phyloP scores from a whole-genome alignment of 2,113 vertebrate species.

The Tachysurus fulvidraco region DNA sequence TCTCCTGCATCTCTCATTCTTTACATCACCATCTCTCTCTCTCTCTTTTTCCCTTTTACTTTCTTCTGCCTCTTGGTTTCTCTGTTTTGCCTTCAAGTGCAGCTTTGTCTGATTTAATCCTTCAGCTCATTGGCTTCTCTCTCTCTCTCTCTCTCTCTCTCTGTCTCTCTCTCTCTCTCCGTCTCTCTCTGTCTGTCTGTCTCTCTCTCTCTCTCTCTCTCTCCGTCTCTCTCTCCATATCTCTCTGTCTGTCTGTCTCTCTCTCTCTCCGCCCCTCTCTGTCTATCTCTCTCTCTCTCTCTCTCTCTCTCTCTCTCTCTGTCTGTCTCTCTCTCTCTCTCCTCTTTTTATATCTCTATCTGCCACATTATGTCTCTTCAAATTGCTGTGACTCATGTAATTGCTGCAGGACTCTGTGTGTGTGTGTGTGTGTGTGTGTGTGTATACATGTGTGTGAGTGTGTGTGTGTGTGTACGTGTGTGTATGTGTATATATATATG shows the following conservation, averaged over 20 bases:
- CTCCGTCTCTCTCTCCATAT: not conserved
- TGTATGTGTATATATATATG: too few species aligned
- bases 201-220: conserved; percentile 39
- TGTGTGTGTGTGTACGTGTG: not conserved
- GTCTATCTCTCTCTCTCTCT: too few species aligned
- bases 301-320: too few species aligned
- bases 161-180: not conserved
- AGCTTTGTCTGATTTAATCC: conserved; percentile 25
- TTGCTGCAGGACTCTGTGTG: conserved; percentile 26
- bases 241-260: too few species aligned
- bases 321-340: too few species aligned
- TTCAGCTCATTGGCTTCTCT: not conserved
- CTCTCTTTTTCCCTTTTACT: not conserved
- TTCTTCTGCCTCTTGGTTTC: not conserved
- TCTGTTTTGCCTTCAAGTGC: conserved; percentile 41
- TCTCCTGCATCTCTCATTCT: conserved; percentile 66
- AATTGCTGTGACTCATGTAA: conserved; percentile 64
- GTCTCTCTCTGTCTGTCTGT: conserved; percentile 48
- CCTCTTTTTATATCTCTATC: conserved; percentile 47
- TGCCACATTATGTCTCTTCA: conserved; percentile 62
- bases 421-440: conserved; percentile 23
- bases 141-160: conserved; percentile 40
- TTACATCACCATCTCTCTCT: conserved; percentile 41
- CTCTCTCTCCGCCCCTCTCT: too few species aligned
- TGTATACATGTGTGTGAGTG: conserved; percentile 31